Conservation (phyloP, 2,113 vertebrate genomes). For the Catharus minimus region DNA sequence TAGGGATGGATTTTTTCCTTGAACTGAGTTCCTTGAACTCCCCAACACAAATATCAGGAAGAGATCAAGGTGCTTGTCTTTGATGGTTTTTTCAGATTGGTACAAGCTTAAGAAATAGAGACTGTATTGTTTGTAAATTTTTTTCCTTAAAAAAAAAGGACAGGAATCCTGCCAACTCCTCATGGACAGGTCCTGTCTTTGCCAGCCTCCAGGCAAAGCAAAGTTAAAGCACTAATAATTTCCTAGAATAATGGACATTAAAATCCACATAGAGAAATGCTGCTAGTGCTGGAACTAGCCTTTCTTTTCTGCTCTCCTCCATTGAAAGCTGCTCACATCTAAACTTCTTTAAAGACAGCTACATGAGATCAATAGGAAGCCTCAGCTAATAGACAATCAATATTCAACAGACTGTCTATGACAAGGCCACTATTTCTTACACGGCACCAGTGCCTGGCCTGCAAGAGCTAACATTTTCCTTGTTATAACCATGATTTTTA, state of each 20-base stretch:
- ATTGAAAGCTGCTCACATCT: neutral
- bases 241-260: neutral
- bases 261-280: neutral
- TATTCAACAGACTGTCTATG: neutral
- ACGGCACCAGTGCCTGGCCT: neutral
- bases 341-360: neutral
- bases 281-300: neutral
- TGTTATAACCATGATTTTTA: accelerated
- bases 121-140: neutral
- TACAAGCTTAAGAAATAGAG: neutral
- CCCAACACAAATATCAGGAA: neutral
- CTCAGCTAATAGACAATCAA: neutral
- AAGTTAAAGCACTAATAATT: neutral
- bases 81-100: neutral
- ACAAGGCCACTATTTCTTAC: neutral
- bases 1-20: neutral
- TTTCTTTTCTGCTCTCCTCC: neutral
- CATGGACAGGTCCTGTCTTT: neutral
- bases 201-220: neutral
- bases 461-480: neutral
- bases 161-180: neutral
- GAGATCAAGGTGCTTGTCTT: neutral
- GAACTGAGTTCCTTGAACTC: neutral
- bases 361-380: neutral
- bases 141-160: neutral